phyloP scores from a whole-genome alignment of 2,888 invertebrate species.

The Drosophila antonietae region DNA sequence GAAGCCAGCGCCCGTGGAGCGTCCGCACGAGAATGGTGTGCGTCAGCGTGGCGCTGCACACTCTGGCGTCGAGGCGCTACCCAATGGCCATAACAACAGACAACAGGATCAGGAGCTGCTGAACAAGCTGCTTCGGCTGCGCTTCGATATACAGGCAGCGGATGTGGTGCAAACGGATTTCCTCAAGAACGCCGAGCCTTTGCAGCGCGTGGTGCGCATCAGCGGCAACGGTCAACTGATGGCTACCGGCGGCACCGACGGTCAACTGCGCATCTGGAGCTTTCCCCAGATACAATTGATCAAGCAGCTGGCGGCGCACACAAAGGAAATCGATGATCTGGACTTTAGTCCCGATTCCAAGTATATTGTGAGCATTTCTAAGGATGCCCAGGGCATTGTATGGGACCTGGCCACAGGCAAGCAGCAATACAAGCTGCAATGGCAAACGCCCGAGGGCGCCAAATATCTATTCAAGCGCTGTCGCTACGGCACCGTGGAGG shows the following conservation, averaged over 20 bases:
- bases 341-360: slow-evolving; percentile 94
- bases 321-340: slow-evolving; percentile 96
- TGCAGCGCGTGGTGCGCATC: slow-evolving; percentile 94
- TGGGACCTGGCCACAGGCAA: slow-evolving; percentile 90
- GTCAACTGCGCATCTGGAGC: slow-evolving; percentile 93
- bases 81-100: slow-evolving; percentile 75
- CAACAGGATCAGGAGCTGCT: slow-evolving; percentile 52
- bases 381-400: slow-evolving; percentile 92
- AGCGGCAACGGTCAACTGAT: slow-evolving; percentile 91
- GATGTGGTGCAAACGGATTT: slow-evolving; percentile 95
- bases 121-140: slow-evolving; percentile 86
- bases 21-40: slow-evolving; percentile 81
- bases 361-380: slow-evolving; percentile 92
- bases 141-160: slow-evolving; percentile 90
- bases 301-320: slow-evolving; percentile 91
- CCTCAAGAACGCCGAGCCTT: slow-evolving; percentile 88
- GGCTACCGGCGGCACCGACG: slow-evolving; percentile 97
- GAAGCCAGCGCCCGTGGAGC: slow-evolving; percentile 58
- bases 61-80: slow-evolving; percentile 81
- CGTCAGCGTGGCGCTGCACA: slow-evolving; percentile 67
- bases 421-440: slow-evolving; percentile 89
- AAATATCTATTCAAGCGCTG: slow-evolving; percentile 94
- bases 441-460: slow-evolving; percentile 90
- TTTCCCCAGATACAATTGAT: slow-evolving; percentile 92
- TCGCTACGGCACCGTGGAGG: slow-evolving; percentile 91